phyloP scores from a whole-genome alignment of 2,113 vertebrate species.

The Galbula dea region DNA sequence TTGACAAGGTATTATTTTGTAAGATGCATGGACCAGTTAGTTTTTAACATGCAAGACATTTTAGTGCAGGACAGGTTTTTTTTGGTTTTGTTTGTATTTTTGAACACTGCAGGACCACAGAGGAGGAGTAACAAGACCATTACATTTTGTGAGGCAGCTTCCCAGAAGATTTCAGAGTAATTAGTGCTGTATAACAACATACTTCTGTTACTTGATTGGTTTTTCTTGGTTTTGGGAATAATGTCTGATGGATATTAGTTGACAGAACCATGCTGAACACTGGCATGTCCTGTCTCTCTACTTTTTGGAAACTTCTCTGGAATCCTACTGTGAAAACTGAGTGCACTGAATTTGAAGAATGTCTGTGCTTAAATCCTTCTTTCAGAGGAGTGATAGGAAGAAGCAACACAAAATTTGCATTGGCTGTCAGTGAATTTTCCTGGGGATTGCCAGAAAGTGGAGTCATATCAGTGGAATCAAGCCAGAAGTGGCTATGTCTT shows the following conservation, averaged over 20 bases:
- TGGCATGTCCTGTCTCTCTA: not conserved
- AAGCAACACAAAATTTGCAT: not conserved
- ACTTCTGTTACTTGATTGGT: not conserved
- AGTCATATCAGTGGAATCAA: not conserved
- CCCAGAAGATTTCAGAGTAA: not conserved
- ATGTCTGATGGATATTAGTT: not conserved
- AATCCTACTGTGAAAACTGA: not conserved
- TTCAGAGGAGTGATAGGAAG: not conserved
- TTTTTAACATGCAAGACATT: not conserved
- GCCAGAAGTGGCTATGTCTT: not conserved
- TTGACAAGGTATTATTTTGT: accelerated
- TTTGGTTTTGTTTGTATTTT: not conserved
- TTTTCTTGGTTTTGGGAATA: not conserved
- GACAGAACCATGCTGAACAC: not conserved
- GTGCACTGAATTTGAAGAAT: not conserved
- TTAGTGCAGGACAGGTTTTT: not conserved
- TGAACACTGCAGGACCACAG: not conserved
- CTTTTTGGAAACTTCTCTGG: not conserved
- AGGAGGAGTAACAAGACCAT: not conserved
- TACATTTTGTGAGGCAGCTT: not conserved
- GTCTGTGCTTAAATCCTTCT: not conserved
- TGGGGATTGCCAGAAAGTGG: not conserved
- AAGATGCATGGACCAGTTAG: not conserved
- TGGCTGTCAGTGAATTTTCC: not conserved
- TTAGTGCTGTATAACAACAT: not conserved